phyloP scores from a whole-genome alignment of 2,888 invertebrate genomes.

The Meandrusa payeni region DNA sequence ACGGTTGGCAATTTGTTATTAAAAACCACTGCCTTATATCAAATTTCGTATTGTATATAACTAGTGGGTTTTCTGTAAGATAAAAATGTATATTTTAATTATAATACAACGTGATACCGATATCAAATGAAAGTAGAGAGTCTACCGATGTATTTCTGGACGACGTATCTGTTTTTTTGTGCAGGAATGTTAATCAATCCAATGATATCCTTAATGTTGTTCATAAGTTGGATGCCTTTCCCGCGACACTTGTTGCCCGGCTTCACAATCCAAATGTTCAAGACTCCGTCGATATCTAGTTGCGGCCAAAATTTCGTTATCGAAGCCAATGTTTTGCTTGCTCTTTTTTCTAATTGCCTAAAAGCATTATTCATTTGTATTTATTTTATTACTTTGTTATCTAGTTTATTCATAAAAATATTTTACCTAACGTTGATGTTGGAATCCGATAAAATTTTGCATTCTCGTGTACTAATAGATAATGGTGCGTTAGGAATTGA shows the following conservation, averaged over 20 bases:
- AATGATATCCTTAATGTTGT: constrained; percentile 91
- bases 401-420: not conserved
- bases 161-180: constrained; percentile 90
- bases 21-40: constrained; percentile 98
- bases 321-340: constrained; percentile 82
- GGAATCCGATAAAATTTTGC: constrained; percentile 73
- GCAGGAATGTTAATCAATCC: constrained; percentile 85
- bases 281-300: constrained; percentile 90
- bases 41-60: constrained; percentile 95
- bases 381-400: too few relatives aligned
- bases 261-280: constrained; percentile 97
- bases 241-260: constrained; percentile 97
- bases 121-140: constrained; percentile 4
- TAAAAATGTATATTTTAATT: not conserved
- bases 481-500: constrained; percentile 87
- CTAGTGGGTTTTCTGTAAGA: constrained; percentile 89
- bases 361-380: constrained; percentile 26
- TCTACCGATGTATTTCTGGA: constrained; percentile 96
- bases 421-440: constrained; percentile 55
- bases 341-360: constrained; percentile 75
- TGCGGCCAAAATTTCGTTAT: constrained; percentile 90
- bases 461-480: constrained; percentile 84
- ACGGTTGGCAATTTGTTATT: constrained; percentile 93
- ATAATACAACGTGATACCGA: not conserved
- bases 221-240: constrained; percentile 92